These are phyloP conservation scores for Acipenser transmontanus DNA, from an alignment of 2,797 vertebrate species.

Conservation along the genomic window DNA sequence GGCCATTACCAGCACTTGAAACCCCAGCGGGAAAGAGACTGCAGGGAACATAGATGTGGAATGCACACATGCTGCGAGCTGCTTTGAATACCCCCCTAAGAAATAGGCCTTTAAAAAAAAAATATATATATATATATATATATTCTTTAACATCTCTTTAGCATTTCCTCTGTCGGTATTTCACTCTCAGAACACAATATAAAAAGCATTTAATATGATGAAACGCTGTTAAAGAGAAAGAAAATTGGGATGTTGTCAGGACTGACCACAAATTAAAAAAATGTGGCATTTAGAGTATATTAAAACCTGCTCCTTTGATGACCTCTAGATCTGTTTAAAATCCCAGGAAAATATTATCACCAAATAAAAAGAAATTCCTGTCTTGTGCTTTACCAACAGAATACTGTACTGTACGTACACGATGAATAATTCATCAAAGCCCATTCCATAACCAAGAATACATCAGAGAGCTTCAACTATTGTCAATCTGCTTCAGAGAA, in stretches of 20 bases:
- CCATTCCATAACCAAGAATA: conserved; percentile 30
- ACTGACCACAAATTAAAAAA: neutral
- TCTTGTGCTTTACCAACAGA: conserved; percentile 2
- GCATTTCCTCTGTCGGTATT: no score
- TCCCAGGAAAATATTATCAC: neutral
- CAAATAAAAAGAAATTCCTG: conserved; percentile 8
- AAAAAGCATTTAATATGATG: no score
- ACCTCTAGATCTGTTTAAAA: conserved; percentile 3
- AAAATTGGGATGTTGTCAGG: no score
- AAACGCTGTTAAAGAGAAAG: no score
- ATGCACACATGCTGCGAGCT: neutral
- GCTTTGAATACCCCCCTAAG: conserved; percentile 13
- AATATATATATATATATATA: no score
- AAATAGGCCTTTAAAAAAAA: conserved; percentile 28
- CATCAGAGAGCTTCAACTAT: conserved; percentile 37
- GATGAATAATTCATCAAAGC: conserved; percentile 37
- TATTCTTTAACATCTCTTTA: no score
- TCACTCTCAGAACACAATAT: no score
- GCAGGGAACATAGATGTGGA: neutral
- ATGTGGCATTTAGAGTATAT: conserved; percentile 1
- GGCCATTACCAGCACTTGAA: neutral
- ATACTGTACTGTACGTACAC: neutral
- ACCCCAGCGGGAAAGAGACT: neutral
- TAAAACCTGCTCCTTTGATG: neutral
- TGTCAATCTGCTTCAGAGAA: conserved; percentile 42